Evolutionary conservation across 1,140 invertebrate species (phyloP), one percentile per base, ranked within the genome.

Genomic region (Heliconius hewitsoni): DNA sequence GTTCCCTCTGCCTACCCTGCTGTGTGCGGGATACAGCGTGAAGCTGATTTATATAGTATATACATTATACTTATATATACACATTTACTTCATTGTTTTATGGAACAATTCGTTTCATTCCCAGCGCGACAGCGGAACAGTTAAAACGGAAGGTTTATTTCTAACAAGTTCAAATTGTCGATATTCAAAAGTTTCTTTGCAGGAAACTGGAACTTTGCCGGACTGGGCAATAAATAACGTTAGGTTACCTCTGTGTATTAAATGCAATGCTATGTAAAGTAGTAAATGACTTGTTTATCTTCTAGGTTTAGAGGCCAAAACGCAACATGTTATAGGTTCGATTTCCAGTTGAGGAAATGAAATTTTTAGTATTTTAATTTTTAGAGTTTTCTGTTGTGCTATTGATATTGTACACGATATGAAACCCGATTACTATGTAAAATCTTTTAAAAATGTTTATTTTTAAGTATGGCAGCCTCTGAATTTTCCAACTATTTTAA

Each of bases 161-260:
- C 71, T 71, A 71, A 71, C 71, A 71, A 71, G 71, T 71, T 71
- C 30, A 71, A 71, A 71, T 71, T 71, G 71, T 71, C 71, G 71
- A 71, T 71, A 71, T 71, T 71, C 71, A 71, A 71, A 71, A 71
- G 71, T 71, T 71, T 37, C 71, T 71, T 39, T 39, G 57, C 57
- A 27, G 71, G 71, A 71, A 71, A 71, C 71, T 37, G 71, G 30
- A 71, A 71, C 71, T 66, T 66, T 27, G 23, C 8, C 57, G 57
- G 19, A 9, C 57, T 66, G 57, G 11, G 57, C 11, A 66, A 66
- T 66, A 66, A 66, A 66, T 66, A 66, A 66, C 57, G 57, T 66
- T 66, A 30, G 57, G n/a, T 23, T 66, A 66, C 23, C 57, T 27
- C 0, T 3, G 23, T 66, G 57, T 66, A 27, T 66, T 66, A 66